Evolutionary conservation across 2,888 invertebrate species (phyloP).

Genomic region (Busseola fusca): DNA sequence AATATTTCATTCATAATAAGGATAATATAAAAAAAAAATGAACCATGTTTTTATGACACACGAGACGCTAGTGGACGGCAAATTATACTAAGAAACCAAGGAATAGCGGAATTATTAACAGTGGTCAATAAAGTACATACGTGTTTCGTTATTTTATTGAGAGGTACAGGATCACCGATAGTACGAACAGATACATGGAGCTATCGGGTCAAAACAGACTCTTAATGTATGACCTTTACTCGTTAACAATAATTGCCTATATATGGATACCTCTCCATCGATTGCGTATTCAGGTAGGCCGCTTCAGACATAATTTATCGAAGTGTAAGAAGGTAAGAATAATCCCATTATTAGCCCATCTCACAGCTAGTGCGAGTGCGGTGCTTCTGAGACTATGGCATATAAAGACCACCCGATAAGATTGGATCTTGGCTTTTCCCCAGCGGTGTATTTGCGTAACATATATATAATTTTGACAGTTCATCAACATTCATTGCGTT

Average conservation of each 20-base stretch:
- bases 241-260: neutral
- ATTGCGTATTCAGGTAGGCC: neutral
- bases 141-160: conserved; percentile 13
- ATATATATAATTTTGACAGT: too few species aligned
- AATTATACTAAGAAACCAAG: conserved; percentile 15
- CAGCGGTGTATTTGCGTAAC: too few species aligned
- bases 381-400: neutral
- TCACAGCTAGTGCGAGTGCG: neutral
- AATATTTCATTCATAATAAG: conserved; percentile 33
- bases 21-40: too few species aligned
- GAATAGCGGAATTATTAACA: conserved; percentile 14
- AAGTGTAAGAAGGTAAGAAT: too few species aligned
- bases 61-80: conserved; percentile 23
- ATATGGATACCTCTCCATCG: neutral
- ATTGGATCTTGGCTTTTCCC: neutral
- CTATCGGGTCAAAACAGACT: neutral
- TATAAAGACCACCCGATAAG: neutral
- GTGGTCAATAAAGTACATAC: neutral
- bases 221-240: neutral
- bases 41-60: conserved; percentile 30
- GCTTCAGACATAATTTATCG: neutral
- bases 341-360: too few species aligned
- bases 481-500: too few species aligned
- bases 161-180: neutral
- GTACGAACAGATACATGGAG: neutral